Percentiles rank a stretch among this genome's conserved stretches.
Conservation (phyloP, 2,888 invertebrate species). For the Hedychridium roseum region DNA sequence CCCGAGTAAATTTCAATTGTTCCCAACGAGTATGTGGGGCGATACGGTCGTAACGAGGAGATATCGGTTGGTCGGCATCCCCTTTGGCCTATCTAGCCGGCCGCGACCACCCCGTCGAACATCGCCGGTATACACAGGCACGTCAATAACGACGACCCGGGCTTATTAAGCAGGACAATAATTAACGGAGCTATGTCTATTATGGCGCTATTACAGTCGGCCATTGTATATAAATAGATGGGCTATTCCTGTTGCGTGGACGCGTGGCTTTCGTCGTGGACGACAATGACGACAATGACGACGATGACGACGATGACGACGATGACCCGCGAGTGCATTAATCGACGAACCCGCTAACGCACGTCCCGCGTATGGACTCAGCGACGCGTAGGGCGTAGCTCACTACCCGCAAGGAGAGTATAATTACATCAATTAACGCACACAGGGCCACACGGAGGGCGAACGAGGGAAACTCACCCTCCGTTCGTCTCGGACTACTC, state of each 20-base stretch:
- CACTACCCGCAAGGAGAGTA: conserved; percentile 43
- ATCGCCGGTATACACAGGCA: neutral
- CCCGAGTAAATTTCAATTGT: too few species aligned
- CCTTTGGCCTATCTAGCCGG: neutral
- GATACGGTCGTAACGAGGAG: conserved; percentile 13
- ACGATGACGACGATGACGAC: too few species aligned
- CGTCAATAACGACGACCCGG: conserved; percentile 19
- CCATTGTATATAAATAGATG: conserved; percentile 44
- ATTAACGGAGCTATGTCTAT: conserved; percentile 54
- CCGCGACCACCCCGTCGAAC: conserved; percentile 4
- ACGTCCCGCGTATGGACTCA: conserved; percentile 15
- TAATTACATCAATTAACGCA: conserved; percentile 52
- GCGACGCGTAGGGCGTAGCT: too few species aligned
- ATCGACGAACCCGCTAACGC: too few species aligned
- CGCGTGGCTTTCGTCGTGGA: conserved; percentile 12
- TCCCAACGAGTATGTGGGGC: too few species aligned
- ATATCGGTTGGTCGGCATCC: neutral
- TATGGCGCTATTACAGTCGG: conserved; percentile 43
- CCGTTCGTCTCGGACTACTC: too few species aligned
- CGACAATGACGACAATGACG: too few species aligned
- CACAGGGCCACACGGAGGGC: too few species aligned
- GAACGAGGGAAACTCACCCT: too few species aligned
- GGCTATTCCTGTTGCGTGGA: conserved; percentile 29
- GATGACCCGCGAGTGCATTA: conserved; percentile 9
- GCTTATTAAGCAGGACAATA: conserved; percentile 53